These are phyloP conservation scores for Uromys caudimaculatus DNA, from an alignment of 2,797 vertebrate species.

Conservation along the genomic window DNA sequence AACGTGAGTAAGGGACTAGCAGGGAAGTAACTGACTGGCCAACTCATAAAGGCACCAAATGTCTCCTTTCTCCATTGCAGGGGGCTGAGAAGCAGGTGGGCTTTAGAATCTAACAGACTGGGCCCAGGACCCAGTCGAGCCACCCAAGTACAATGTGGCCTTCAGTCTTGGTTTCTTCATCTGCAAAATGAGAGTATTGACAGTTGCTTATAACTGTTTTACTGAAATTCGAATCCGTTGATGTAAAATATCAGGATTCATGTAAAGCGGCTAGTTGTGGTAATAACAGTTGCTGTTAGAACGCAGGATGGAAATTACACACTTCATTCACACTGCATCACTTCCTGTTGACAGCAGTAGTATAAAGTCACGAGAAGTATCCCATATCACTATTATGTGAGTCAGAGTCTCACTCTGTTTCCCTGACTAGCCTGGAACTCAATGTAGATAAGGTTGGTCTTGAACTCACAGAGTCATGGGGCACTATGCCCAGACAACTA, in stretches of 20 bases:
- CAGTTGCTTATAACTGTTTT: slow-evolving; percentile 27
- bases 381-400: not conserved
- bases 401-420: not conserved
- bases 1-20: slow-evolving; percentile 49
- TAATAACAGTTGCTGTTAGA: not conserved
- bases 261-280: not conserved
- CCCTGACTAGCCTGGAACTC: not conserved
- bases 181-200: slow-evolving; percentile 17
- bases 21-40: not conserved
- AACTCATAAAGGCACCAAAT: not conserved
- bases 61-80: not conserved
- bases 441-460: not conserved
- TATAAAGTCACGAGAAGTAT: not conserved
- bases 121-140: not conserved
- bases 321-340: not conserved
- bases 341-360: not conserved
- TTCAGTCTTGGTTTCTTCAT: not conserved
- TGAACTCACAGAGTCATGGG: not conserved
- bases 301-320: not conserved
- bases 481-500: not conserved
- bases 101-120: not conserved
- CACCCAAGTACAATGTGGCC: not conserved
- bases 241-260: slow-evolving; percentile 31
- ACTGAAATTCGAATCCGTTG: not conserved
- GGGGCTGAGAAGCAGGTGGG: not conserved